Base-by-base conservation (phyloP, 1,140 invertebrate genomes). In the Drosophila lowei region DNA sequence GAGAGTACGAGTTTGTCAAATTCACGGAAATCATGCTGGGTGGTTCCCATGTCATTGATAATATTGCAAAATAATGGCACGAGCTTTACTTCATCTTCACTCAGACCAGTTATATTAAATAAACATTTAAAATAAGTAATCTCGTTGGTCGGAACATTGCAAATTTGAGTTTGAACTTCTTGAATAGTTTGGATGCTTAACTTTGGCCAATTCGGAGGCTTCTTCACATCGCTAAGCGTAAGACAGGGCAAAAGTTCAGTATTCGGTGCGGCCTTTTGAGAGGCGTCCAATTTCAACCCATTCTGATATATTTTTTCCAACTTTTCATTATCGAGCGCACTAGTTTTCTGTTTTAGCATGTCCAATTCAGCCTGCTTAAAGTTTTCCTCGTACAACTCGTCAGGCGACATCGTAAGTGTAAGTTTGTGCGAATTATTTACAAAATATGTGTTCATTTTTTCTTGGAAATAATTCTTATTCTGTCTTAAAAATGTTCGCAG, bases 71-170 rank as follows among this genome's bases (percentile, higher is more conserved):
- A 98, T 18, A 99, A 91, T 7, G 98, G 97, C 9, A 98, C 71
- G 16, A 97, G 92, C 38, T 93, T 92, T 73, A 95, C 95, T 28
- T 97, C 93, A 50, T 96, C 93, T 1, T 93, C 80, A n/a, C 93
- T 92, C 9, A 99, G 83, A 30, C 93, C 90, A 5, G 93, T 92
- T 0, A 95, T 95, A 78, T 95, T 95, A 16, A 97, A 88, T 28
- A 98, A 91, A 18, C 95, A 95, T 79, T 95, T 94, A 41, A 98
- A 95, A 91, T 99, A 98, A 4, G 95, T 95, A 2, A 99, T 93
- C 11, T 95, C 96, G 92, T 99, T 99, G 0, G 97, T 18, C 18
- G 18, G 97, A 48, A 97, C 96, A 72, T 94, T 92, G 62, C 95
- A 94, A 1, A 96, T 65, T 79, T 97, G 96, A 15, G 97, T 92